A percentile compares a stretch with the other conserved stretches of the same genome.
phyloP scores from a whole-genome alignment of 1,140 invertebrate species.

The Ceratosolen fusciceps region DNA sequence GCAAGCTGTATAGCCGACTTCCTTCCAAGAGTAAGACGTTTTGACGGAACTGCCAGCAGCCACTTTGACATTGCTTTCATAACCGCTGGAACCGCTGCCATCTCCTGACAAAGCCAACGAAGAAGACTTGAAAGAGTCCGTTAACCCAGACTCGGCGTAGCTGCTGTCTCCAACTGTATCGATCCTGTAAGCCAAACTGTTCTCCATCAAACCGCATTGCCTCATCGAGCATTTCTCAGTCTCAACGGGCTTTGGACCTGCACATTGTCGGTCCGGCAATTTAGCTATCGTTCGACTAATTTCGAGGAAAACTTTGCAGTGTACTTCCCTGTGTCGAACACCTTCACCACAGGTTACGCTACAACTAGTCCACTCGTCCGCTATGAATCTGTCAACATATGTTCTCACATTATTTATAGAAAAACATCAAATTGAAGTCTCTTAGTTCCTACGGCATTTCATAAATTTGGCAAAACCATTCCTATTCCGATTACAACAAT shows the following conservation, averaged over 20 bases:
- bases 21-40: slow-evolving; percentile 86
- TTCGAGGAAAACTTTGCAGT: slow-evolving; percentile 94
- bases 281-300: slow-evolving; percentile 89
- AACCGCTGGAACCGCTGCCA: slow-evolving; percentile 54
- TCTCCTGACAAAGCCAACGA: slow-evolving; percentile 47
- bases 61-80: slow-evolving; percentile 73
- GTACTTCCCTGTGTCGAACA: slow-evolving; percentile 82
- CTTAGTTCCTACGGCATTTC: no score
- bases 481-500: no score
- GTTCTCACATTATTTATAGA: no score
- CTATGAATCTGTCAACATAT: slow-evolving; percentile 76
- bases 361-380: slow-evolving; percentile 89
- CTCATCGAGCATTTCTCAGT: slow-evolving; percentile 84
- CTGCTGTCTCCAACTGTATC: slow-evolving; percentile 69
- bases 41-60: slow-evolving; percentile 71
- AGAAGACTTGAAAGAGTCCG: slow-evolving; percentile 74
- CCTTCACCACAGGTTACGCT: slow-evolving; percentile 92
- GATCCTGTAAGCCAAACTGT: slow-evolving; percentile 66
- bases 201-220: slow-evolving; percentile 74
- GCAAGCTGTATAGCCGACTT: slow-evolving; percentile 89
- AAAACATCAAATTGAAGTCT: no score
- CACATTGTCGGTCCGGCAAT: slow-evolving; percentile 89
- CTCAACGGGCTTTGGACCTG: slow-evolving; percentile 84
- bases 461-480: no score
- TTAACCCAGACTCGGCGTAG: slow-evolving; percentile 74